phyloP scores from a whole-genome alignment of 2,797 vertebrate species.

The Spinus pinus region DNA sequence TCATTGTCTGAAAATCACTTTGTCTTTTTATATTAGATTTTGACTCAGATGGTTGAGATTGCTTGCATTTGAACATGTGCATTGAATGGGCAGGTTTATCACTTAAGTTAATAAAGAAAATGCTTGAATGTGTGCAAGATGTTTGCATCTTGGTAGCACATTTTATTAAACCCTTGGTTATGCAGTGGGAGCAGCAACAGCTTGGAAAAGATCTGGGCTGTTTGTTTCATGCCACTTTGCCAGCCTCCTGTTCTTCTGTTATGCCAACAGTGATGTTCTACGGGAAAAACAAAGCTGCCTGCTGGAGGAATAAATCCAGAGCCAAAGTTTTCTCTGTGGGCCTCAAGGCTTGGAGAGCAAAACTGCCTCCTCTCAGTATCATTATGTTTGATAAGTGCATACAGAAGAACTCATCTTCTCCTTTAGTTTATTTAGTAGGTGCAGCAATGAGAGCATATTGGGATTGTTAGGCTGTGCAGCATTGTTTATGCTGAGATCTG shows the following conservation, averaged over 20 bases:
- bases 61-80: constrained; percentile 6
- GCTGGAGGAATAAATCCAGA: neutral
- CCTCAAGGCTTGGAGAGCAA: neutral
- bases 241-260: constrained; percentile 14
- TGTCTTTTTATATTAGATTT: constrained; percentile 1
- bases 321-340: neutral
- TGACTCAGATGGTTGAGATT: neutral
- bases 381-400: neutral
- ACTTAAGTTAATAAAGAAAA: constrained; percentile 24
- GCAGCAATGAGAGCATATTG: neutral
- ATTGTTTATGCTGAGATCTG: neutral
- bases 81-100: constrained; percentile 29
- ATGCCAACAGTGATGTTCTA: neutral
- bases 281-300: constrained; percentile 6
- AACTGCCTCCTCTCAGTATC: neutral
- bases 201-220: neutral
- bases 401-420: neutral
- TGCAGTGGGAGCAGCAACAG: neutral
- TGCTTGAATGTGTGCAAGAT: neutral
- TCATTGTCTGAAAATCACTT: constrained; percentile 24
- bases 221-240: constrained; percentile 28
- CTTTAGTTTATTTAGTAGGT: neutral
- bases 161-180: constrained; percentile 9
- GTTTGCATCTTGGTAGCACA: constrained; percentile 32
- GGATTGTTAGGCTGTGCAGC: neutral